Conservation (phyloP, 2,113 vertebrate species). For the Salvelinus sp. region DNA sequence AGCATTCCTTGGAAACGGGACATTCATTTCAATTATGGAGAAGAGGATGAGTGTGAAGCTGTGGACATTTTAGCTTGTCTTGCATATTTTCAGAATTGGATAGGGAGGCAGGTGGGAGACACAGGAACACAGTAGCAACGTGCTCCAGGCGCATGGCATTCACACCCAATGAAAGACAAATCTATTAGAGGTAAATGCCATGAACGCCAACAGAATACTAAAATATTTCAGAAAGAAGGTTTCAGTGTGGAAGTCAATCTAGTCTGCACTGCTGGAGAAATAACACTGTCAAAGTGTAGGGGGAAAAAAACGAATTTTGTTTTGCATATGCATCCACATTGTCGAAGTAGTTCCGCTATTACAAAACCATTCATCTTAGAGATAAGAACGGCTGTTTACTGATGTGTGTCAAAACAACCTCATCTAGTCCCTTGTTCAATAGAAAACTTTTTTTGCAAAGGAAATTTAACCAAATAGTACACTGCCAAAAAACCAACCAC, state of each 20-base stretch:
- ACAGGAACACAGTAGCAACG: neutral
- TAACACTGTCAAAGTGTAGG: neutral
- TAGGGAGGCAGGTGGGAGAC: constrained; percentile 39
- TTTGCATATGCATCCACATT: neutral
- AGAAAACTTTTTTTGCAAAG: too few species aligned
- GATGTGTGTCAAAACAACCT: too few species aligned
- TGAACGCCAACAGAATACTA: constrained; percentile 47
- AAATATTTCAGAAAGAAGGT: constrained; percentile 12
- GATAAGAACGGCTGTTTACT: too few species aligned
- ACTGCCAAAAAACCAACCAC: too few species aligned
- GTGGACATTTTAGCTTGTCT: constrained; percentile 28
- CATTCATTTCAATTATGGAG: constrained; percentile 57
- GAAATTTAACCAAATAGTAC: too few species aligned
- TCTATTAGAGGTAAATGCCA: constrained; percentile 61
- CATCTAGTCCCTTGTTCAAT: too few species aligned
- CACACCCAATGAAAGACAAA: constrained; percentile 39
- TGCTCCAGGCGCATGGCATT: constrained; percentile 24
- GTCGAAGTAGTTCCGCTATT: neutral
- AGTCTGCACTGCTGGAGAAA: neutral
- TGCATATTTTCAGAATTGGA: constrained; percentile 41
- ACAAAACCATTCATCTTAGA: neutral
- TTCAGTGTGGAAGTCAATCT: constrained; percentile 24
- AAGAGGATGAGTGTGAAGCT: constrained; percentile 23
- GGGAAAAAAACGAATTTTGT: neutral
- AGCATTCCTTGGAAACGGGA: constrained; percentile 42